These are phyloP conservation scores for Tenodera sinensis DNA, from an alignment of 2,888 invertebrate species.

Conservation along the genomic window DNA sequence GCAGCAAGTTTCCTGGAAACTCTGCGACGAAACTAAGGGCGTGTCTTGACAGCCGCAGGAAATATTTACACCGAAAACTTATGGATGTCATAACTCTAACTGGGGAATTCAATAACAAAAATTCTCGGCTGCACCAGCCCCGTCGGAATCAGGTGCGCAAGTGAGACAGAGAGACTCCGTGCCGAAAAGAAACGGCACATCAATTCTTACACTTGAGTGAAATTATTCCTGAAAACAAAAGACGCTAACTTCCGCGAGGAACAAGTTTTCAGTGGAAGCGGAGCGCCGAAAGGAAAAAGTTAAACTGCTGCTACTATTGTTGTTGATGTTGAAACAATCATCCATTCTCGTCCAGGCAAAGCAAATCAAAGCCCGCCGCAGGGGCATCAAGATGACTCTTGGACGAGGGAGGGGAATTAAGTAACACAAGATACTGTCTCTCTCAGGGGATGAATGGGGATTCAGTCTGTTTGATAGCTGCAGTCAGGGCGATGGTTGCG, in stretches of 20 bases:
- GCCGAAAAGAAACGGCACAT: slow-evolving; percentile 18
- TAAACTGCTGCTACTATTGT: neutral
- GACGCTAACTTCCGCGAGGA: neutral
- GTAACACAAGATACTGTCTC: too few species aligned
- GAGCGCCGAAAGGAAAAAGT: neutral
- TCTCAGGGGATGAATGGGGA: too few species aligned
- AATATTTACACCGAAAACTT: slow-evolving; percentile 33
- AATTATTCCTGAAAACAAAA: slow-evolving; percentile 21
- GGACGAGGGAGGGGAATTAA: neutral
- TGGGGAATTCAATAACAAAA: slow-evolving; percentile 34
- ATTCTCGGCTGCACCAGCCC: slow-evolving; percentile 19
- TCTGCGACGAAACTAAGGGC: slow-evolving; percentile 22
- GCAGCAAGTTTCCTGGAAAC: slow-evolving; percentile 2
- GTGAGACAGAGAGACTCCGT: neutral
- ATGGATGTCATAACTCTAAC: slow-evolving; percentile 33
- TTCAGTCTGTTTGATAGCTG: too few species aligned
- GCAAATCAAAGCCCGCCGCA: neutral
- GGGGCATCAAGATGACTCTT: neutral
- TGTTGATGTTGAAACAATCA: neutral
- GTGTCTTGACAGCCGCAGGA: slow-evolving; percentile 30
- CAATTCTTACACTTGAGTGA: slow-evolving; percentile 26
- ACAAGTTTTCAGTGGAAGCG: neutral
- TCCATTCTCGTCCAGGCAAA: neutral
- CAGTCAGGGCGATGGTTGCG: too few species aligned
- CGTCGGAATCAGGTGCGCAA: slow-evolving; percentile 9